A percentile compares a stretch with the other conserved stretches of the same genome.
Conservation (phyloP, 1,140 invertebrate species). For the Chironomus tepperi region DNA sequence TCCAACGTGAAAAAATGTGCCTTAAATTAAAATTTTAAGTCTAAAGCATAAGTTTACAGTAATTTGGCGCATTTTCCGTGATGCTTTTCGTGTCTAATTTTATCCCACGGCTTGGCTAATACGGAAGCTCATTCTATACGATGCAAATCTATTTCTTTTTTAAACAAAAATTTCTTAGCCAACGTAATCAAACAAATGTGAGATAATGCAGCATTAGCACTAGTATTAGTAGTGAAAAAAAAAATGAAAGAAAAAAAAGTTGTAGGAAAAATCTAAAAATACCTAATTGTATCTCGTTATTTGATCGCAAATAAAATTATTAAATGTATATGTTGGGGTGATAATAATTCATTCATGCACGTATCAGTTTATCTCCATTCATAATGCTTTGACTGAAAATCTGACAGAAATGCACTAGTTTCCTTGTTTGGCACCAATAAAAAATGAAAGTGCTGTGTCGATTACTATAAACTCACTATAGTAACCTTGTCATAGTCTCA, state of each 20-base stretch:
- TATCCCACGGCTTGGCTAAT: too few species aligned
- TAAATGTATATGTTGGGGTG: too few species aligned
- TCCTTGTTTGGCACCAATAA: neutral
- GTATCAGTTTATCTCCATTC: too few species aligned
- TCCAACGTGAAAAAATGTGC: constrained; percentile 7
- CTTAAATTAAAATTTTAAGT: neutral
- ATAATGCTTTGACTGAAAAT: too few species aligned
- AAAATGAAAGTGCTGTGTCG: neutral
- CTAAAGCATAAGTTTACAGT: neutral
- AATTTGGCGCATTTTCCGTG: neutral
- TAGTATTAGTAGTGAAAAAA: neutral
- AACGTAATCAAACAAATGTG: constrained; percentile 13
- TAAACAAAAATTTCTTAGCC: neutral
- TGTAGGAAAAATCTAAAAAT: too few species aligned
- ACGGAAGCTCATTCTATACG: too few species aligned
- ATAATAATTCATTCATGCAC: too few species aligned
- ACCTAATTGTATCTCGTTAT: too few species aligned
- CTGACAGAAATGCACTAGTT: too few species aligned
- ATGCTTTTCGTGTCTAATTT: too few species aligned
- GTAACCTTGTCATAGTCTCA: constrained; percentile 9
- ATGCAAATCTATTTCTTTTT: too few species aligned
- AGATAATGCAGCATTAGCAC: neutral
- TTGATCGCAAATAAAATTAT: too few species aligned
- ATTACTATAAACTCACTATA: neutral
- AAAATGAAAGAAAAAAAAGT: neutral